Evolutionary conservation across 2,113 vertebrate genomes (phyloP).

Genomic region (Sorex fumeus): DNA sequence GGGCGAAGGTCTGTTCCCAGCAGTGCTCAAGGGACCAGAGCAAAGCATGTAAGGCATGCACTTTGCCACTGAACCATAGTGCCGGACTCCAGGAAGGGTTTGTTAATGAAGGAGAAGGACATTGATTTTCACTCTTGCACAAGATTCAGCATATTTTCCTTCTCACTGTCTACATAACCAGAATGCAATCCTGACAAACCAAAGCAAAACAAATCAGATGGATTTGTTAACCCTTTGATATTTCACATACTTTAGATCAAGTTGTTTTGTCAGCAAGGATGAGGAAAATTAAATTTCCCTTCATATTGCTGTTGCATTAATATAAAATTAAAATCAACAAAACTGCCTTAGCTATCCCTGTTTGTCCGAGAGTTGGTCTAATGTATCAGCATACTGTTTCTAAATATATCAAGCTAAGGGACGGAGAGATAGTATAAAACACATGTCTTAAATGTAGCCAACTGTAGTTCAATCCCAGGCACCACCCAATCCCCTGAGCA

Average conservation of each 20-base stretch:
- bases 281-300: conserved; percentile 38
- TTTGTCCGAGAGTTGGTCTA: conserved; percentile 24
- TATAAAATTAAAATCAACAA: too few relatives aligned
- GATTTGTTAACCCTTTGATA: neutral
- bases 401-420: neutral
- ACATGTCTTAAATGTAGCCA: too few relatives aligned
- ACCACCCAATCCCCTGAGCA: too few relatives aligned
- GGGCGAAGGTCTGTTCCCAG: too few relatives aligned
- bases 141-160: neutral
- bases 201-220: neutral
- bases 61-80: too few relatives aligned
- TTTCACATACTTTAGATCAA: neutral
- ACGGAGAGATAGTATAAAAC: too few relatives aligned
- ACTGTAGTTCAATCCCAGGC: too few relatives aligned
- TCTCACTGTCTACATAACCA: neutral
- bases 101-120: neutral
- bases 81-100: neutral
- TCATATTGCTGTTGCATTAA: neutral
- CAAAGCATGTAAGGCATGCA: too few relatives aligned
- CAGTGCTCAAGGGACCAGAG: too few relatives aligned
- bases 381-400: neutral
- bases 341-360: neutral
- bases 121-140: neutral
- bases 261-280: conserved; percentile 34
- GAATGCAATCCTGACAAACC: neutral